Conservation (phyloP, 2,113 vertebrate species). For the Ovibos moschatus region DNA sequence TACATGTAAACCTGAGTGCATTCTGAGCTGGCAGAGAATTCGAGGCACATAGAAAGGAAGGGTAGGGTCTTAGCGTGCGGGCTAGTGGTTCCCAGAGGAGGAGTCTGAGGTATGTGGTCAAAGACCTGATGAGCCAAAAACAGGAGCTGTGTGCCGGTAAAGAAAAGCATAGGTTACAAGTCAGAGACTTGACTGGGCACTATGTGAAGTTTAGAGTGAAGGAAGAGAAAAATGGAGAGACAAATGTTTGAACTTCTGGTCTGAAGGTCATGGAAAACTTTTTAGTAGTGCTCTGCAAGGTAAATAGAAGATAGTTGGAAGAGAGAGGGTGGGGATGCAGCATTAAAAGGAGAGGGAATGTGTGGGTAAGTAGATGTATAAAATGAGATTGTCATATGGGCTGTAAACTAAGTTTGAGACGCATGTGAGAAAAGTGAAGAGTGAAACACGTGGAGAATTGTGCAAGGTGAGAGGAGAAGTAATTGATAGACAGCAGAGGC, state of each 20-base stretch:
- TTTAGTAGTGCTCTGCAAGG: background rate
- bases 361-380: background rate
- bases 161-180: background rate
- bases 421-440: background rate
- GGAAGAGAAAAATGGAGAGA: background rate
- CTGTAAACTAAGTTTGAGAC: background rate
- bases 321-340: background rate
- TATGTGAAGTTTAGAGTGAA: background rate
- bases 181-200: background rate
- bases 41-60: no score
- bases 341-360: background rate
- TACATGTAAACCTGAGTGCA: background rate
- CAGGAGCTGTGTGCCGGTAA: background rate
- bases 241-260: background rate
- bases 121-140: background rate
- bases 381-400: background rate
- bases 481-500: background rate
- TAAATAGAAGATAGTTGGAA: background rate
- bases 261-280: background rate
- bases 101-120: no score
- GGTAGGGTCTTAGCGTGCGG: background rate
- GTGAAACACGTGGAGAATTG: background rate
- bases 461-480: background rate
- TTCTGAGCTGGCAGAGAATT: background rate
- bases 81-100: background rate